These are phyloP conservation scores for Rhamphomyia laevipes DNA, from an alignment of 2,888 invertebrate genomes.

Conservation along the genomic window DNA sequence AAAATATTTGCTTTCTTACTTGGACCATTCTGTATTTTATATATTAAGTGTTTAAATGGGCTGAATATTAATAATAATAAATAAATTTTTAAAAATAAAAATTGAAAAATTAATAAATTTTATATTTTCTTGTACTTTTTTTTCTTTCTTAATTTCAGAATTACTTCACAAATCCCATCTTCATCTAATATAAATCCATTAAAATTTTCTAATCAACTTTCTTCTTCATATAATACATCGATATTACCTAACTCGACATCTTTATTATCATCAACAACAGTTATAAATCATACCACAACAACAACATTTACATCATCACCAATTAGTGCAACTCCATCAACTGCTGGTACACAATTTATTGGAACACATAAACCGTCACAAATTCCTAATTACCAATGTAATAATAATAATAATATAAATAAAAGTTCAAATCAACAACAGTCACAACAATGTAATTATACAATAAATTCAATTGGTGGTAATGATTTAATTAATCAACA, in stretches of 20 bases:
- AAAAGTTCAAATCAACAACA: slow-evolving; percentile 14
- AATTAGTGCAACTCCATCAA: slow-evolving; percentile 13
- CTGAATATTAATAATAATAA: too few relatives aligned
- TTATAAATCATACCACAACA: not conserved
- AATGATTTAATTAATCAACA: slow-evolving; percentile 17
- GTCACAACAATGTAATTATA: slow-evolving; percentile 21
- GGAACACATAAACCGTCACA: slow-evolving; percentile 29
- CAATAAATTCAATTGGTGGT: slow-evolving; percentile 10
- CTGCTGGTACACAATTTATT: slow-evolving; percentile 17
- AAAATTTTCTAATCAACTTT: too few relatives aligned
- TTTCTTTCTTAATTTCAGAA: too few relatives aligned
- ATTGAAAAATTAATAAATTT: too few relatives aligned
- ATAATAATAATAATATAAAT: slow-evolving; percentile 12
- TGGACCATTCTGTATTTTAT: too few relatives aligned
- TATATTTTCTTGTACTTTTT: too few relatives aligned
- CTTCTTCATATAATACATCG: not conserved
- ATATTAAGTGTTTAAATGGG: too few relatives aligned
- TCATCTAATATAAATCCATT: too few relatives aligned
- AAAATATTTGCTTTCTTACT: too few relatives aligned
- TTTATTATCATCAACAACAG: not conserved
- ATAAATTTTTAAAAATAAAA: too few relatives aligned
- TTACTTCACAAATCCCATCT: too few relatives aligned
- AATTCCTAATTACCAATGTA: slow-evolving; percentile 33
- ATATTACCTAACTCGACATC: not conserved
- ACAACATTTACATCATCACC: slow-evolving; percentile 5